phyloP scores from a whole-genome alignment of 2,113 vertebrate species.

The Odocoileus virginianus region DNA sequence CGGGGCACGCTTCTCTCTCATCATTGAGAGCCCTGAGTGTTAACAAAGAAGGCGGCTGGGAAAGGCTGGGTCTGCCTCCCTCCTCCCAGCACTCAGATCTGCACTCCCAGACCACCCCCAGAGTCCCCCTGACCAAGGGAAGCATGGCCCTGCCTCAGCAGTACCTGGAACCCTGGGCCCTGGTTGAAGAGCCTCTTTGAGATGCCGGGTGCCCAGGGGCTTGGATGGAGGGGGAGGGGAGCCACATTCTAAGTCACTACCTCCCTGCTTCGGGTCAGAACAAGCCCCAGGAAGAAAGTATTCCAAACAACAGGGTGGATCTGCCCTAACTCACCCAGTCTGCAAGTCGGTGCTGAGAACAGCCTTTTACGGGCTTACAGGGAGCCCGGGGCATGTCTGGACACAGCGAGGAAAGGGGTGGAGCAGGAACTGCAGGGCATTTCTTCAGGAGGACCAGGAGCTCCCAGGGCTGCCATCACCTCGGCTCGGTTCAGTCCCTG shows the following conservation, averaged over 20 bases:
- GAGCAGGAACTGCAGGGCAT: neutral
- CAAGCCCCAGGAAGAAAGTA: slow-evolving; percentile 79
- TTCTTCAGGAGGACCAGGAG: slow-evolving; percentile 12
- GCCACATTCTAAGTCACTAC: neutral
- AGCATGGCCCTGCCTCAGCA: neutral
- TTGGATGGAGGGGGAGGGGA: neutral
- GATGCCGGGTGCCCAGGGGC: neutral
- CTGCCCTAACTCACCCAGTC: slow-evolving; percentile 77
- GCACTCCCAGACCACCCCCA: too few species aligned
- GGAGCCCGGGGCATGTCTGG: slow-evolving; percentile 72
- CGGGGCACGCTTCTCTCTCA: neutral
- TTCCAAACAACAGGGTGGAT: slow-evolving; percentile 70
- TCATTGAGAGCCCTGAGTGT: neutral
- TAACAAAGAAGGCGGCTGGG: neutral
- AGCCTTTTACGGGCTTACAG: slow-evolving; percentile 72
- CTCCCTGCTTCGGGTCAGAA: slow-evolving; percentile 64
- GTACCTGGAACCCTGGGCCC: neutral
- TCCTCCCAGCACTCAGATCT: neutral
- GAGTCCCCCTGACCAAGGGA: neutral
- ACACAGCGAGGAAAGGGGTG: slow-evolving; percentile 74
- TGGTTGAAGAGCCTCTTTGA: neutral
- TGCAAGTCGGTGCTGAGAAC: slow-evolving; percentile 76
- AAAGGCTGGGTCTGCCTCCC: neutral
- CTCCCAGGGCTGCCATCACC: neutral
- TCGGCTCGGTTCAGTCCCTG: neutral